Evolutionary conservation across 2,113 vertebrate species (phyloP).

Genomic region (Odocoileus virginianus): DNA sequence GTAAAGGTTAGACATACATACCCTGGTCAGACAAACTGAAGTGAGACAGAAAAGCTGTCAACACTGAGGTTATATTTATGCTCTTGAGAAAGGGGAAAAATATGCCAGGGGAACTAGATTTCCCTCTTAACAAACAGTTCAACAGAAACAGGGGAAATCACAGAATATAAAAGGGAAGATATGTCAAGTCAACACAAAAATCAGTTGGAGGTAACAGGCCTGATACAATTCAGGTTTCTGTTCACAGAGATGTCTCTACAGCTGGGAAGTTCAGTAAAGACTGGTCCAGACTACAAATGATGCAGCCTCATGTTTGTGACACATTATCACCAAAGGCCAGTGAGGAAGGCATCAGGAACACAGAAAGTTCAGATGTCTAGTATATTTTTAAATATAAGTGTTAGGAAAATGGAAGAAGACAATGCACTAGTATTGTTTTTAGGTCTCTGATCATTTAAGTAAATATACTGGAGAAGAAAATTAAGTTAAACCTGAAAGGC

Average conservation of each 20-base stretch:
- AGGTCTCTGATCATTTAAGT: background rate
- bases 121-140: conserved; percentile 11
- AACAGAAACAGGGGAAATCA: conserved; percentile 23
- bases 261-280: background rate
- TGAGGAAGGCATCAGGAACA: background rate
- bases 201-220: background rate
- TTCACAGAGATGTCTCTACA: background rate
- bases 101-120: background rate
- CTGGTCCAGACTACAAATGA: background rate
- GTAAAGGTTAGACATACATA: conserved; percentile 7
- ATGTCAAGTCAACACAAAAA: conserved; percentile 42
- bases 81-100: background rate
- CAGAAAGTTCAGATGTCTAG: background rate
- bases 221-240: conserved; percentile 33
- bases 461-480: background rate
- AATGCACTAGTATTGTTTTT: background rate
- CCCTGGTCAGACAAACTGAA: background rate
- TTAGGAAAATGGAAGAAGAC: background rate
- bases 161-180: background rate
- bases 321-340: background rate
- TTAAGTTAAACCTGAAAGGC: background rate
- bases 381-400: background rate
- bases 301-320: background rate
- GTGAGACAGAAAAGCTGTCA: background rate
- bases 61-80: background rate